Conservation (phyloP, 2,888 invertebrate genomes). For the Argyresthia goedartella region DNA sequence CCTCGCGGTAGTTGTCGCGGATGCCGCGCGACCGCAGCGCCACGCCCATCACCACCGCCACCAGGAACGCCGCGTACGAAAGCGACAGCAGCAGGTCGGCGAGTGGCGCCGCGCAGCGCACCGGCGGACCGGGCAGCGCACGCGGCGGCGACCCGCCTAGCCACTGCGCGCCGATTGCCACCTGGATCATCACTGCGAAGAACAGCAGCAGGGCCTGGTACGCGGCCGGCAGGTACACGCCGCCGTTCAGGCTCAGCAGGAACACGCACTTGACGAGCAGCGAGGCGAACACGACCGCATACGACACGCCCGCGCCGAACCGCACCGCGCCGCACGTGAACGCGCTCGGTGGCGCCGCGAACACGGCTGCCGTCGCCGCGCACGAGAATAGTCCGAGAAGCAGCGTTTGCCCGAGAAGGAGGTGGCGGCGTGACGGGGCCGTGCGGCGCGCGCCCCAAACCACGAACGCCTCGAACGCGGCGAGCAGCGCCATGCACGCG, state of each 20-base stretch:
- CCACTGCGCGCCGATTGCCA: constrained; percentile 88
- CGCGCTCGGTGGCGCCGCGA: constrained; percentile 82
- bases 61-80: constrained; percentile 86
- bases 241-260: constrained; percentile 90
- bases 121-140: constrained; percentile 31
- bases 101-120: constrained; percentile 76
- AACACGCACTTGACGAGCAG: constrained; percentile 95
- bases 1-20: constrained; percentile 93
- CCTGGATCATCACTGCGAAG: constrained; percentile 92
- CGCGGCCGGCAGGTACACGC: constrained; percentile 91
- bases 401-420: constrained; percentile 89
- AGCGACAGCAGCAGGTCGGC: constrained; percentile 82
- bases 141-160: constrained; percentile 82
- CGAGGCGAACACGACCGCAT: constrained; percentile 90
- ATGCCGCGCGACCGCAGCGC: constrained; percentile 90
- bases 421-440: constrained; percentile 85
- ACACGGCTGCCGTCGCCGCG: constrained; percentile 83
- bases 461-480: constrained; percentile 90
- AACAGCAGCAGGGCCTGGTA: constrained; percentile 91
- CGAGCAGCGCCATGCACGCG: constrained; percentile 86
- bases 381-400: constrained; percentile 86
- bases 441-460: constrained; percentile 84
- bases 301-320: constrained; percentile 85
- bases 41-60: constrained; percentile 86
- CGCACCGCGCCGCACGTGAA: constrained; percentile 86